These are phyloP conservation scores for Agrochola litura DNA, from an alignment of 2,888 invertebrate genomes.

Conservation along the genomic window DNA sequence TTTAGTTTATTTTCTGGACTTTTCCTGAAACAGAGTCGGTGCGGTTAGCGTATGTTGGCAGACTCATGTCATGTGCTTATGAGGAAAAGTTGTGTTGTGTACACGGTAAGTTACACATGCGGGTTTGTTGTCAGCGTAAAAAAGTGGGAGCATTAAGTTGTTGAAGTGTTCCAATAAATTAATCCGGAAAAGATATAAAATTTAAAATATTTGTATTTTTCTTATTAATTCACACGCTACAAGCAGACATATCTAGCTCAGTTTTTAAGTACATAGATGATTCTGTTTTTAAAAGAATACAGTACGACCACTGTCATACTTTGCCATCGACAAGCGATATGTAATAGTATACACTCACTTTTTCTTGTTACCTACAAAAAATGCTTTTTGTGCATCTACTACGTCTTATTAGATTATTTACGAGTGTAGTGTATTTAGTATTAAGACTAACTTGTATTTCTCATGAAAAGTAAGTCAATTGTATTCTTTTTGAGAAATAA, in stretches of 20 bases:
- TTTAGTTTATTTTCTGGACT: slow-evolving; percentile 45
- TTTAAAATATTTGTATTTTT: neutral
- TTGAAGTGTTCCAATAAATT: neutral
- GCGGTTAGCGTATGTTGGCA: slow-evolving; percentile 34
- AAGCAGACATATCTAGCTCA: neutral
- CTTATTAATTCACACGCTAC: no score
- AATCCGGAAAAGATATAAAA: neutral
- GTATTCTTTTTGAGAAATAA: no score
- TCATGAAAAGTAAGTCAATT: no score
- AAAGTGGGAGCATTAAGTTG: neutral
- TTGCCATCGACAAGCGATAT: no score
- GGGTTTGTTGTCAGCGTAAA: slow-evolving; percentile 9
- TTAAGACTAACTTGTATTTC: no score
- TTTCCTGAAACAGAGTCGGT: slow-evolving; percentile 29
- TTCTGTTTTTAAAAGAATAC: neutral
- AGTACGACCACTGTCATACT: neutral
- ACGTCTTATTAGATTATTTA: no score
- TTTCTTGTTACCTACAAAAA: no score
- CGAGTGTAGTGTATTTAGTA: no score
- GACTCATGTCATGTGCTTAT: slow-evolving; percentile 8
- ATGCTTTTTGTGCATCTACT: no score
- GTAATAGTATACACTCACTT: no score
- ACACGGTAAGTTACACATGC: slow-evolving; percentile 20
- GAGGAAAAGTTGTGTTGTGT: slow-evolving; percentile 32
- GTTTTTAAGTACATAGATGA: neutral